Conservation (phyloP, 1,140 invertebrate genomes). For the Lepidotrigona ventralis region DNA sequence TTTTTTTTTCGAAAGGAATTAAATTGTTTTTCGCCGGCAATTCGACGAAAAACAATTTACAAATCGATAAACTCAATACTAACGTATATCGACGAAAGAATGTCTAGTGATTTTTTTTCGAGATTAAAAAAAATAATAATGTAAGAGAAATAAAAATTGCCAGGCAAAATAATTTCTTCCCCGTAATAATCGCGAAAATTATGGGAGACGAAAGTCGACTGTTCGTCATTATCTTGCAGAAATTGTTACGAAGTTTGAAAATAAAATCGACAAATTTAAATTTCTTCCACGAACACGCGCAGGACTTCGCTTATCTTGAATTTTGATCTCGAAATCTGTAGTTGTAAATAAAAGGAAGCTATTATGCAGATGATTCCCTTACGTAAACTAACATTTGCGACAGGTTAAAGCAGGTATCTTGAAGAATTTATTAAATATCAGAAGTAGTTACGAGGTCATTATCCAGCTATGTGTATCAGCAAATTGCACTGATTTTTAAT, state of each 20-base stretch:
- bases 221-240: neutral
- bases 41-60: neutral
- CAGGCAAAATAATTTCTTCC: neutral
- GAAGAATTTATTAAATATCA: slow-evolving; percentile 14
- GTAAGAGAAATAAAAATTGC: neutral
- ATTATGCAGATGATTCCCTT: neutral
- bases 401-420: neutral
- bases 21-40: neutral
- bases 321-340: neutral
- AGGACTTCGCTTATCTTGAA: neutral
- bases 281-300: neutral
- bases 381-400: slow-evolving; percentile 1
- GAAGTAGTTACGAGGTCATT: neutral
- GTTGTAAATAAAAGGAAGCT: neutral
- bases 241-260: slow-evolving; percentile 3
- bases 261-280: neutral
- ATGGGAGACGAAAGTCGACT: neutral
- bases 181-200: neutral
- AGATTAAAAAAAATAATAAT: neutral
- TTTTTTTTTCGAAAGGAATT: neutral
- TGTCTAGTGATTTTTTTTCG: neutral
- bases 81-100: neutral
- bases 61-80: neutral
- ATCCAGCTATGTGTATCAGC: neutral
- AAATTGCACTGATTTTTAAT: neutral